These are phyloP conservation scores for Neolamprologus sp. DNA, from an alignment of 2,113 vertebrate species.

Conservation along the genomic window DNA sequence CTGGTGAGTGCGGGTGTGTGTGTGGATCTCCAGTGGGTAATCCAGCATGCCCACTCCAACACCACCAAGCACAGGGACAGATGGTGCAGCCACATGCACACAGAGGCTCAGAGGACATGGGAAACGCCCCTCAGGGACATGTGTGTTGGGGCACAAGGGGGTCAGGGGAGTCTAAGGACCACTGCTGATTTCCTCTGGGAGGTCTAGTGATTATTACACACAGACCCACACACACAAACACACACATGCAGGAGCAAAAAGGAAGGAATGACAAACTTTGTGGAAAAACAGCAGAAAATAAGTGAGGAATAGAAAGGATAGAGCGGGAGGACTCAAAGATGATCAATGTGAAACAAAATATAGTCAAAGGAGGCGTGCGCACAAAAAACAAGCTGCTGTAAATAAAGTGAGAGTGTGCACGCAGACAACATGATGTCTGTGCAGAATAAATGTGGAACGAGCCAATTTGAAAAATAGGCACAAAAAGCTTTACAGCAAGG, in stretches of 20 bases:
- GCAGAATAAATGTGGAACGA: not conserved
- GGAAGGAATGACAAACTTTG: slow-evolving; percentile 5
- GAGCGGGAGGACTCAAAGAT: not conserved
- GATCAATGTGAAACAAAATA: not conserved
- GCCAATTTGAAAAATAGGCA: not conserved
- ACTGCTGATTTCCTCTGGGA: slow-evolving; percentile 96
- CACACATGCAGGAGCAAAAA: not conserved
- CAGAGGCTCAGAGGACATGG: slow-evolving; percentile 68
- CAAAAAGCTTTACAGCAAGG: not conserved
- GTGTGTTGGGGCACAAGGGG: slow-evolving; percentile 69
- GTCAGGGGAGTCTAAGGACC: slow-evolving; percentile 74
- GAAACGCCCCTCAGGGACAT: slow-evolving; percentile 73
- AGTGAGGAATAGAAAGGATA: not conserved
- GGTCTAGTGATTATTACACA: slow-evolving; percentile 63
- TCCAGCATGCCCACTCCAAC: slow-evolving; percentile 61
- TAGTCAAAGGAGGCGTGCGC: not conserved
- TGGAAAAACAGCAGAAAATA: slow-evolving; percentile 15
- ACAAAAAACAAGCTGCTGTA: slow-evolving; percentile 7
- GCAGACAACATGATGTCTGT: not conserved
- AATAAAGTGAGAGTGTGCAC: not conserved
- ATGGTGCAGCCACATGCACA: slow-evolving; percentile 36
- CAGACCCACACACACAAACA: not conserved
- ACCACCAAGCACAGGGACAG: slow-evolving; percentile 71
- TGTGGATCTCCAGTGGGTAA: slow-evolving; percentile 15
- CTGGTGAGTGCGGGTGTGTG: not conserved